Evolutionary conservation across 1,140 invertebrate species (phyloP).

Genomic region (Uloborus diversus): DNA sequence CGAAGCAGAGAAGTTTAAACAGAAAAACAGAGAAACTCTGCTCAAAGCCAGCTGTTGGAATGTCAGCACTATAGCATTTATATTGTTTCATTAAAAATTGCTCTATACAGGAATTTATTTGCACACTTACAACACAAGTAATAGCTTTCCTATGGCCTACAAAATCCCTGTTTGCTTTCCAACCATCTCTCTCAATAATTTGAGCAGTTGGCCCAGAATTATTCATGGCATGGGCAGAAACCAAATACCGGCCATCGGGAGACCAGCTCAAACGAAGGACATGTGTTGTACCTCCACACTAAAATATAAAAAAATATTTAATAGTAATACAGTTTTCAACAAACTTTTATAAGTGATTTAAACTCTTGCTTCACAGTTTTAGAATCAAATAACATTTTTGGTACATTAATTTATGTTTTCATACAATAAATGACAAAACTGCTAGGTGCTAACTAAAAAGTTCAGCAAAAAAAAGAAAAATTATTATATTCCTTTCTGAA

Average conservation of each 20-base stretch:
- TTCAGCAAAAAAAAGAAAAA: no score
- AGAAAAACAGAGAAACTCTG: no score
- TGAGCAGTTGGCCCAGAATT: constrained; percentile 75
- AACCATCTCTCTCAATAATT: constrained; percentile 84
- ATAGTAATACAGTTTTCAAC: no score
- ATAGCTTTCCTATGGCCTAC: constrained; percentile 97
- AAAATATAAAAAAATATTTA: constrained; percentile 20
- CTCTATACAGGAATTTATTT: no score
- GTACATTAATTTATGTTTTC: not conserved
- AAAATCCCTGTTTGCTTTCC: constrained; percentile 94
- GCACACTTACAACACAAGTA: constrained; percentile 88
- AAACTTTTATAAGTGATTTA: no score
- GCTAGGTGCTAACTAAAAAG: not conserved
- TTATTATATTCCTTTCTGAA: no score
- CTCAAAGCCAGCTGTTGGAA: no score
- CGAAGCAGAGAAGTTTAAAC: no score
- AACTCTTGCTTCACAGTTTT: not conserved
- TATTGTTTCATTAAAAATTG: no score
- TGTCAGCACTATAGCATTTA: no score
- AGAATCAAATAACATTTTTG: not conserved
- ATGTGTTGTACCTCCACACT: constrained; percentile 89
- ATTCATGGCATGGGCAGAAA: constrained; percentile 98
- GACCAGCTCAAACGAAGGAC: constrained; percentile 94
- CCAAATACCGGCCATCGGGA: constrained; percentile 94
- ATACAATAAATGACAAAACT: not conserved